Conservation (phyloP, 2,797 vertebrate species). For the Malurus splendens region DNA sequence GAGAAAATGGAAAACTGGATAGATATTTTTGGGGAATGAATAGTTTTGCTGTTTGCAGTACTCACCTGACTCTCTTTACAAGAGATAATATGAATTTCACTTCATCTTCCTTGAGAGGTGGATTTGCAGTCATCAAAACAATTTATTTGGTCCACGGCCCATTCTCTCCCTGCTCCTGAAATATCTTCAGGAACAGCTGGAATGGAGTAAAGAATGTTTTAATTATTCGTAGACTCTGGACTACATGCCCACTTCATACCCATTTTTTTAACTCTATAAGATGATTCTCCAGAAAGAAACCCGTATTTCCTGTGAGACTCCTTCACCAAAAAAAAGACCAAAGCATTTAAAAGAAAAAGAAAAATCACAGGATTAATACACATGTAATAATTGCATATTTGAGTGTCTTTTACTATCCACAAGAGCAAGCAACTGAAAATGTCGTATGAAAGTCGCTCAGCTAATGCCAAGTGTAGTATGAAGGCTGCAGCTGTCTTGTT, state of each 20-base stretch:
- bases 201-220: background rate
- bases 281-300: background rate
- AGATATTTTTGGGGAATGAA: background rate
- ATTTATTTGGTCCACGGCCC: background rate
- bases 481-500: background rate
- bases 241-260: background rate
- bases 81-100: background rate
- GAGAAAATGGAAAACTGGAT: background rate
- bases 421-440: background rate
- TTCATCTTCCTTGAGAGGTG: background rate
- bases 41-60: background rate
- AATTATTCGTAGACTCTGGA: constrained; percentile 15
- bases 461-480: background rate
- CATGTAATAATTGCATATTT: background rate
- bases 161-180: background rate
- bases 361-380: background rate
- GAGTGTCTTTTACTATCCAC: background rate
- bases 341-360: background rate
- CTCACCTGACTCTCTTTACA: background rate
- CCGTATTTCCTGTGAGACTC: background rate
- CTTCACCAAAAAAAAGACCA: background rate
- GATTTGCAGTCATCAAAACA: background rate
- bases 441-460: background rate
- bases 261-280: background rate
- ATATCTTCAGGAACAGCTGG: background rate